Evolutionary conservation across 2,797 vertebrate species (phyloP), one percentile per base, ranked within the genome.

Genomic region (Coilia nasus): DNA sequence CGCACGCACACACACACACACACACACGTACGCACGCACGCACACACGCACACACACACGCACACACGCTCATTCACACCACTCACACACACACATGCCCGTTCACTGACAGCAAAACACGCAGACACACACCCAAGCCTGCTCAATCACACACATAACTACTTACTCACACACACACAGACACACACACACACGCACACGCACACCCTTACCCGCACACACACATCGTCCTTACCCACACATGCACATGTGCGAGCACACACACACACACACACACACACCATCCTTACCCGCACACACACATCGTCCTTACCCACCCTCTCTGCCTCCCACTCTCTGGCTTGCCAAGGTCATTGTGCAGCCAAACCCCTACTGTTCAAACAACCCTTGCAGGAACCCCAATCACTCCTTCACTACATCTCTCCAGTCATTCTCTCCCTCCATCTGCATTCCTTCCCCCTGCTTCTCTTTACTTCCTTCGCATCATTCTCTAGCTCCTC

Each of bases 341-440:
- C 71, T 83, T 19, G 23, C 14, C 86, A 88, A 89, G 88, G 85
- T 88, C 84, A 88, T 60, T 80, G 31, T 59, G 81, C 83, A 41
- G 21, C 82, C 82, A n/a, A 59, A 71, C 54, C 23, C 28, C 56
- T 41, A 41, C 35, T 25, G 54, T 75, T 75, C 57, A 81, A 86
- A 86, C 83, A 82, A 59, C 80, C 67, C 17, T 50, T 47, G 41
- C 59, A 46, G 44, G 82, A 60, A 31, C 67, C 23, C 54, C 82
- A 75, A 44, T 78, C 71, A 78, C 31, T 78, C 71, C 44, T 78
- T 78, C 71, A 78, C 35, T 78, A 17, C 35, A 78, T 78, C 71
- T 78, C 41, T 28, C 62, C 15, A 17, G 35, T 2, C 35, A 41
- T 41, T 17, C 28, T 25, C 15, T 71, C 64, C 41, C 71, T 44